phyloP scores from a whole-genome alignment of 2,888 invertebrate species.

The Thumatha senex region DNA sequence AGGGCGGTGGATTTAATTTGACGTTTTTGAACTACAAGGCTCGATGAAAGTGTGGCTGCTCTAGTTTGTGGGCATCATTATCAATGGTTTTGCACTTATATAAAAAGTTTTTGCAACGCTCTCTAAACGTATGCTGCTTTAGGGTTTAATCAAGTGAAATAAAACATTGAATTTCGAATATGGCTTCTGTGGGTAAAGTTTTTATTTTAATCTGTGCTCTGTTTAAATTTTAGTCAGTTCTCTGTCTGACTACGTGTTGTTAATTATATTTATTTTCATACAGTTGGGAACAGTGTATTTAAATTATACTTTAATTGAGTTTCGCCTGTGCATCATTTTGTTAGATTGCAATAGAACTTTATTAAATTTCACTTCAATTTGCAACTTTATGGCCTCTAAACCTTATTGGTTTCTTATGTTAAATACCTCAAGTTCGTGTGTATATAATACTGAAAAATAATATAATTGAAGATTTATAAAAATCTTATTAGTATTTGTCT shows the following conservation, averaged over 20 bases:
- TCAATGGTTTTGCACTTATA: constrained; percentile 67
- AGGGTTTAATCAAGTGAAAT: constrained; percentile 55
- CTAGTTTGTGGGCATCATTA: constrained; percentile 70
- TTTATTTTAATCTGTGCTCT: constrained; percentile 37
- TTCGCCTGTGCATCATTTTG: not conserved
- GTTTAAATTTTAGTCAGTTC: constrained; percentile 13
- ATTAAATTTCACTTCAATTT: not conserved
- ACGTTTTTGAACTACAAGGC: constrained; percentile 65
- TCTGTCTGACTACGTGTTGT: constrained; percentile 12
- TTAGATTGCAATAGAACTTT: not conserved
- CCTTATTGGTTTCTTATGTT: too few species aligned
- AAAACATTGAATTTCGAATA: constrained; percentile 43
- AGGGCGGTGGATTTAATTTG: constrained; percentile 60
- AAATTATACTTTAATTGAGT: not conserved
- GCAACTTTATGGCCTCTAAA: not conserved
- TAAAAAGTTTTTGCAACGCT: constrained; percentile 66
- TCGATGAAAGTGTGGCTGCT: constrained; percentile 72
- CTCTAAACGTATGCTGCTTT: constrained; percentile 71
- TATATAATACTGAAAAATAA: too few species aligned
- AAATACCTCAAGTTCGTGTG: too few species aligned
- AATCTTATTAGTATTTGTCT: too few species aligned
- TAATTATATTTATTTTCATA: constrained; percentile 6
- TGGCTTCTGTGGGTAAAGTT: constrained; percentile 31
- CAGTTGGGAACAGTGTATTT: not conserved
- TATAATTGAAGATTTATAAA: too few species aligned